Evolutionary conservation across 2,888 invertebrate species (phyloP), one percentile per base, ranked within the genome.

Genomic region (Heliconius hortense): DNA sequence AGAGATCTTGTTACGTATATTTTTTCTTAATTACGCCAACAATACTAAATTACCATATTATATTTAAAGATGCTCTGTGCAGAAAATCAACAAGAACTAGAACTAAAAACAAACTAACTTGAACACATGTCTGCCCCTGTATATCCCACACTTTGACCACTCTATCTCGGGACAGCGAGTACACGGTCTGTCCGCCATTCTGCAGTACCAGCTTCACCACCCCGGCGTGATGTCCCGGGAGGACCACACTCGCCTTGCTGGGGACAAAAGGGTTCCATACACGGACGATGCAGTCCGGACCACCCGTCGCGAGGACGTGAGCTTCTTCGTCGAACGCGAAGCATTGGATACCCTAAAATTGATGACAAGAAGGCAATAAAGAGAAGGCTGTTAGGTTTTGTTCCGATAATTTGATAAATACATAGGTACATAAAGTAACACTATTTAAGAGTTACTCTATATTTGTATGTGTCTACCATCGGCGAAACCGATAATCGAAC

Each of bases 261-360:
- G 96, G 95, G n/a, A 97, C 95, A 85, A 97, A 97, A 0, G 97
- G 95, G 88, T 97, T 97, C 97, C 97, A 98, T 72, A 97, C 92
- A 59, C 97, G 95, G 39, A 97, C 94, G 72, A 95, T 85, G 81
- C 96, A 96, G 88, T 98, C 97, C 11, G 96, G 96, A 7, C 97
- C 96, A 1, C 97, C 97, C 2, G 96, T 96, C 74, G 95, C 96
- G 69, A 96, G 84, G 67, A 95, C 87, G 80, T 95, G 95, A 28
- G 92, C 90, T 21, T 92, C 94, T 86, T 95, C 95, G 81, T 94
- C 94, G 82, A 95, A 90, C 75, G 93, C 94, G 83, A 96, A 96
- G 79, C 96, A 95, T 80, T 95, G 95, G 53, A 95, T 94, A 28
- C 96, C 96, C 95, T 95, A 81, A 24, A 18, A n/a, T 60, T 24